Evolutionary conservation across 2,113 vertebrate genomes (phyloP), one percentile per base, ranked within the genome.

Genomic region (Brevimyrus niger): DNA sequence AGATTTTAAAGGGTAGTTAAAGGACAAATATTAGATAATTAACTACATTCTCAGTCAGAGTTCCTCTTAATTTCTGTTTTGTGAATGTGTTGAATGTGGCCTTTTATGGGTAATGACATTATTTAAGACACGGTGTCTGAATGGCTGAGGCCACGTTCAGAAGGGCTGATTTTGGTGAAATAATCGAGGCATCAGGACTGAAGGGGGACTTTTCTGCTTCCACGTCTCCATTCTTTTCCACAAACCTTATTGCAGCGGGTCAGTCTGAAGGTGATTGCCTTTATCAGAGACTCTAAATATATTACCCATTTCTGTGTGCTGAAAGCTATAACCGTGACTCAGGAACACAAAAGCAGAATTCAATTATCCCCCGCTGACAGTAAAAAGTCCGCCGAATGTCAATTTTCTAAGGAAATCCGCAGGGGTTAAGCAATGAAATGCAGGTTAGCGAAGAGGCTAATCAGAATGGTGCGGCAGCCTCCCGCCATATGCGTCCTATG

Each of bases 311-410:
- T 87, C 89, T 76, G 85, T 48, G 61, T 87, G 89, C 61, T 88
- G 86, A 83, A 83, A 90, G 89, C 86, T 83, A 58, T 88, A 90
- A 58, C 89, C 73, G 47, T 90, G 89, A 90, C 76, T 90, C 89
- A 90, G 44, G 86, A 90, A 88, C 86, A 88, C 73, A 88, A 90
- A 90, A 90, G 89, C 69, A 88, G 73, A 90, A 90, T 90, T 90
- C 89, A 90, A 88, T 90, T 90, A 90, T 88, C 89, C 89, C 42
- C 69, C 4, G 86, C 86, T 47, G 88, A 58, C 73, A 47, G 86
- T 53, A 87, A 89, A 89, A 88, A 83, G 85, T 87, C 89, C 44
- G 50, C 65, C 35, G 48, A 80, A 87, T 88, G 86, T 90, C 87
- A 53, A 44, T 88, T 90, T 86, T 76, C 89, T 46, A 58, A 47